Conservation (phyloP, 2,797 vertebrate genomes). For the Mus caroli region DNA sequence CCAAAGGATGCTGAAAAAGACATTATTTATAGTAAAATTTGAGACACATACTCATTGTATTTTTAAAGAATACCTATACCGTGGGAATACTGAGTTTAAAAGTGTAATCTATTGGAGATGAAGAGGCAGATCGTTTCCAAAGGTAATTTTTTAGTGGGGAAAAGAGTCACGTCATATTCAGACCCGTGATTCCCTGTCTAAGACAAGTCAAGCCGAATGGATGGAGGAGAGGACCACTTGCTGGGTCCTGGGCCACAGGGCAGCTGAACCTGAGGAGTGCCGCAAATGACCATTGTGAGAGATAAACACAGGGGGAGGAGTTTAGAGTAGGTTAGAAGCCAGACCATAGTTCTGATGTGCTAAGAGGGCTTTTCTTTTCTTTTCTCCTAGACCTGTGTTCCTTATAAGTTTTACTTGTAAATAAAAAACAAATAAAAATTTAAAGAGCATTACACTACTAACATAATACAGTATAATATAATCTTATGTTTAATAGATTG, state of each 20-base stretch:
- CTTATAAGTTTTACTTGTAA: slow-evolving; percentile 53
- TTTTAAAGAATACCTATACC: background rate
- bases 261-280: background rate
- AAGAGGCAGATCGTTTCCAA: background rate
- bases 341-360: background rate
- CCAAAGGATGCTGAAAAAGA: slow-evolving; percentile 15
- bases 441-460: slow-evolving; percentile 9
- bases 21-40: slow-evolving; percentile 32
- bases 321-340: background rate
- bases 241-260: background rate
- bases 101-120: background rate
- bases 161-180: background rate
- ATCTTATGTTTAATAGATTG: slow-evolving; percentile 45
- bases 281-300: too few relatives aligned
- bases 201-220: background rate
- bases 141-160: background rate
- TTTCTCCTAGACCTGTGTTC: slow-evolving; percentile 19
- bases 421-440: slow-evolving; percentile 33
- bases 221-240: background rate
- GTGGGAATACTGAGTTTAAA: background rate
- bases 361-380: background rate
- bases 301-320: background rate
- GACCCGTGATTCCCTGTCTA: background rate
- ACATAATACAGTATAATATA: background rate
- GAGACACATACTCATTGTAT: background rate